Evolutionary conservation across 2,888 invertebrate species (phyloP).

Genomic region (Drosophila siamana): DNA sequence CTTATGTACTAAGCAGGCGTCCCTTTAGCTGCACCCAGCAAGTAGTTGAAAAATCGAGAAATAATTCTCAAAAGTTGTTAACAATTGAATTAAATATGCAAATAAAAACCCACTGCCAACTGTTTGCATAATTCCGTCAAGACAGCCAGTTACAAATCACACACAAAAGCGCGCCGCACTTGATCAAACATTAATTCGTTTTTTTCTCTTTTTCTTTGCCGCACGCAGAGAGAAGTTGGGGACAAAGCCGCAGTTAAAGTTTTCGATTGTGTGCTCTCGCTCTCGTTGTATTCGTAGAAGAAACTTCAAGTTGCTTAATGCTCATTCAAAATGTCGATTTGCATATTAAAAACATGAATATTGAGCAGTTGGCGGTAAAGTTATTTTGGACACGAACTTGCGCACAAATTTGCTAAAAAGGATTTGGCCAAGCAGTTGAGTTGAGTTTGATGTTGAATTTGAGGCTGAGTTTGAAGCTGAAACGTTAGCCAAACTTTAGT

Average conservation of each 20-base stretch:
- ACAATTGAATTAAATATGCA: slow-evolving; percentile 5
- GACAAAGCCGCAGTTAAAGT: slow-evolving; percentile 27
- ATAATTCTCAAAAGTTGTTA: not conserved
- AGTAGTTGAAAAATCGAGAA: not conserved
- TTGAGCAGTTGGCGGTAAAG: slow-evolving; percentile 61
- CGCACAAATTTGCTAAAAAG: slow-evolving; percentile 16
- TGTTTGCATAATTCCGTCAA: slow-evolving; percentile 10
- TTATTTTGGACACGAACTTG: slow-evolving; percentile 32
- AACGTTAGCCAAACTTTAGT: slow-evolving; percentile 46
- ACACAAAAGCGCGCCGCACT: slow-evolving; percentile 39
- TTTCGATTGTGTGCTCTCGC: slow-evolving; percentile 35
- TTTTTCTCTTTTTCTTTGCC: slow-evolving; percentile 28
- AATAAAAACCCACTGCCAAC: not conserved
- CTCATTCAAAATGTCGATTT: slow-evolving; percentile 57
- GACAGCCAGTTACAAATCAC: not conserved
- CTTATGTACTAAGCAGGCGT: no score
- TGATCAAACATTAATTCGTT: slow-evolving; percentile 71
- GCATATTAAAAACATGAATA: slow-evolving; percentile 77
- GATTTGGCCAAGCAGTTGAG: not conserved
- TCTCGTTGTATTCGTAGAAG: slow-evolving; percentile 2
- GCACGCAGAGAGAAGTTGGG: slow-evolving; percentile 5
- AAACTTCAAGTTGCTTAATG: slow-evolving; percentile 38
- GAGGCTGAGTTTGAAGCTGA: slow-evolving; percentile 28
- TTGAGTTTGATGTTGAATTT: not conserved
- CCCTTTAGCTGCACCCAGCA: not conserved